Evolutionary conservation across 2,797 vertebrate genomes (phyloP).

Genomic region (Semaprochilodus insignis): DNA sequence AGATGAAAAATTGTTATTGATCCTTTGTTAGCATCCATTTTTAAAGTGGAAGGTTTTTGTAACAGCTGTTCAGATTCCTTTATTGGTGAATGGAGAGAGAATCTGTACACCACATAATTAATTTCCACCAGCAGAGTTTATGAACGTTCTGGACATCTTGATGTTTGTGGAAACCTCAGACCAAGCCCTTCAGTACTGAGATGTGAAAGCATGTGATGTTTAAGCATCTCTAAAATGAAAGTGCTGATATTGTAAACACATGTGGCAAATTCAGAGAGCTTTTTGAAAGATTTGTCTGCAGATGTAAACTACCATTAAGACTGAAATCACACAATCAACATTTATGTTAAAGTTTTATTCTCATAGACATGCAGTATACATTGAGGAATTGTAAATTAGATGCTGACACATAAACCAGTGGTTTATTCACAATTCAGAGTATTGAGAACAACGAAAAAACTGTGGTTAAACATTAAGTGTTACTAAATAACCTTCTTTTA

Average conservation of each 20-base stretch:
- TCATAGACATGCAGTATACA: no score
- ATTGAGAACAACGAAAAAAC: no score
- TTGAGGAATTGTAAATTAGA: no score
- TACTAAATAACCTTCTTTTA: no score
- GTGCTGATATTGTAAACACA: not conserved
- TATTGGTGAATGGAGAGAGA: not conserved
- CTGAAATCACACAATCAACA: no score
- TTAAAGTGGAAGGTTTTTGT: no score
- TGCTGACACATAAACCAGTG: no score
- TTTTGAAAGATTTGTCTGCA: not conserved
- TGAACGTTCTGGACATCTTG: slow-evolving; percentile 7
- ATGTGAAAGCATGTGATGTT: not conserved
- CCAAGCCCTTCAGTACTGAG: not conserved
- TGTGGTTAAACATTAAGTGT: no score
- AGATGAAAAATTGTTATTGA: no score
- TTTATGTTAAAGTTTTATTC: no score
- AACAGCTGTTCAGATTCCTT: not conserved
- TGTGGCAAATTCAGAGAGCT: not conserved
- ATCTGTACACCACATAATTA: not conserved
- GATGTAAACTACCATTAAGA: not conserved
- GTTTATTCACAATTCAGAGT: no score
- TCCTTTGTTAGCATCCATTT: no score
- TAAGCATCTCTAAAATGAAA: not conserved
- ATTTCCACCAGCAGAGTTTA: not conserved
- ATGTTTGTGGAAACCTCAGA: slow-evolving; percentile 4